Evolutionary conservation across 2,888 invertebrate species (phyloP).

Genomic region (Caenorhabditis afra): DNA sequence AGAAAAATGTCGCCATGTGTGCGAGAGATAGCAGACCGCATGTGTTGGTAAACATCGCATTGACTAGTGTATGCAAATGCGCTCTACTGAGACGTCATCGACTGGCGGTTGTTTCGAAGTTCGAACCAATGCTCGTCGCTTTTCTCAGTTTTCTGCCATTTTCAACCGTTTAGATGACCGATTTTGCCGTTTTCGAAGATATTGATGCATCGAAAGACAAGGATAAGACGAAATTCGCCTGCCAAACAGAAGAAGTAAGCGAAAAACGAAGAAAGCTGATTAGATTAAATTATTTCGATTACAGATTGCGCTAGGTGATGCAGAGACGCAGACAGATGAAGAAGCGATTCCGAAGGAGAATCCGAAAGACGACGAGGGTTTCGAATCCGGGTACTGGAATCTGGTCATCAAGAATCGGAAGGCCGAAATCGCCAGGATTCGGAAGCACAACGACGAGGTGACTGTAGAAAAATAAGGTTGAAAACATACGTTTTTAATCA

Average conservation of each 20-base stretch:
- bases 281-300: not conserved
- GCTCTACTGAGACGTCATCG: constrained; percentile 20
- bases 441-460: constrained; percentile 39
- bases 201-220: not conserved
- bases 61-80: constrained; percentile 38
- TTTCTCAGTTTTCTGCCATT: not conserved
- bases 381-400: constrained; percentile 26
- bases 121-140: constrained; percentile 6
- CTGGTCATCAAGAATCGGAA: constrained; percentile 21
- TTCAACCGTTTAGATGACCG: constrained; percentile 21
- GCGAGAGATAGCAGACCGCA: no score
- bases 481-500: constrained; percentile 10
- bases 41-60: no score
- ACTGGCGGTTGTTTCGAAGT: constrained; percentile 41
- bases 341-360: constrained; percentile 23
- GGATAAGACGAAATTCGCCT: constrained; percentile 13
- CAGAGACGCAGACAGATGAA: constrained; percentile 13
- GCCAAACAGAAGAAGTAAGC: constrained; percentile 51
- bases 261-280: not conserved
- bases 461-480: not conserved
- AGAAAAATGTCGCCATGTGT: no score
- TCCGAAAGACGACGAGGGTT: constrained; percentile 1
- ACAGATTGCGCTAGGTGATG: constrained; percentile 13
- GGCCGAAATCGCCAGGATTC: constrained; percentile 23
- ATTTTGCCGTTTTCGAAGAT: constrained; percentile 41